These are phyloP conservation scores for Smittia aterrima DNA, from an alignment of 2,888 invertebrate species.

Conservation along the genomic window DNA sequence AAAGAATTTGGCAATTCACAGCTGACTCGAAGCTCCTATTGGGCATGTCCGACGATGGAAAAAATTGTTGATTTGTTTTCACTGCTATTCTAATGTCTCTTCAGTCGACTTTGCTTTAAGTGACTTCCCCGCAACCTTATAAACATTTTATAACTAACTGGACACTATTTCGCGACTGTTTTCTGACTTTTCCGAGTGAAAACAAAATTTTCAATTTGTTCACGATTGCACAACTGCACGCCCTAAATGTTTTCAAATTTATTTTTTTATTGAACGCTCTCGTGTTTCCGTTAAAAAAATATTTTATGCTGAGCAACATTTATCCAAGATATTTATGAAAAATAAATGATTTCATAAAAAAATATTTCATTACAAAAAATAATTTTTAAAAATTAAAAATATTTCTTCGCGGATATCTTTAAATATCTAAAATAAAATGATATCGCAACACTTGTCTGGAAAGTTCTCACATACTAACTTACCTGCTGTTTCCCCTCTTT, in stretches of 20 bases:
- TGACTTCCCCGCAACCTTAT: not conserved
- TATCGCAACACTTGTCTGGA: not conserved
- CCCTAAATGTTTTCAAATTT: not conserved
- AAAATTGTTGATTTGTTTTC: slow-evolving; percentile 38
- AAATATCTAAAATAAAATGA: not conserved
- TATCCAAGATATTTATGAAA: not conserved
- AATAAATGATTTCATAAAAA: not conserved
- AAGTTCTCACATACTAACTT: not conserved
- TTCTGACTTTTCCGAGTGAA: not conserved
- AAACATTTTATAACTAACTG: not conserved
- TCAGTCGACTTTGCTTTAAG: not conserved
- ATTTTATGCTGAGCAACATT: not conserved
- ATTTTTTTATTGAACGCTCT: not conserved
- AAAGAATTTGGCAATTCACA: not conserved
- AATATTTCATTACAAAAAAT: not conserved
- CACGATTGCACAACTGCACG: not conserved
- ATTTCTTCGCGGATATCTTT: not conserved
- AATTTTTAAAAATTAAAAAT: not conserved
- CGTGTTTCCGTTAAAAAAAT: not conserved
- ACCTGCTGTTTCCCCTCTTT: not conserved
- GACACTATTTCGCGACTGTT: not conserved
- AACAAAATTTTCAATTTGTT: not conserved
- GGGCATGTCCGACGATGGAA: slow-evolving; percentile 23
- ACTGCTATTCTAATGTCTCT: not conserved
- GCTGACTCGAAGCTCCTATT: not conserved